These are phyloP conservation scores for Argyresthia albistria DNA, from an alignment of 2,888 invertebrate genomes.

Conservation along the genomic window DNA sequence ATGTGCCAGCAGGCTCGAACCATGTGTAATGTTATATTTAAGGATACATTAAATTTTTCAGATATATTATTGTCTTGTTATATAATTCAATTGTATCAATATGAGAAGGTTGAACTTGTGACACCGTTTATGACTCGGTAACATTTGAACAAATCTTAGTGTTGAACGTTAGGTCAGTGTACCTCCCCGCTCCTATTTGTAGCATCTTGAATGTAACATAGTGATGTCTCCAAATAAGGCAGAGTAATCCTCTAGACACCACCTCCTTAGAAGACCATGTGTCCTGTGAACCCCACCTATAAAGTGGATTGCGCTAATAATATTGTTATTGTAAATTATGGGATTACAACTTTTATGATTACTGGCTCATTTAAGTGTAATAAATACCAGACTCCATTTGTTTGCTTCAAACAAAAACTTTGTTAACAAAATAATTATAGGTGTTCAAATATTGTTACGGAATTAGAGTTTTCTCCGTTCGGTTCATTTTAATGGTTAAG, in stretches of 20 bases:
- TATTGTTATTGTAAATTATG: conserved; percentile 64
- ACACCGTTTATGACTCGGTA: conserved; percentile 47
- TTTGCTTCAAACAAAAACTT: conserved; percentile 56
- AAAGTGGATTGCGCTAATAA: conserved; percentile 17
- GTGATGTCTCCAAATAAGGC: conserved; percentile 5
- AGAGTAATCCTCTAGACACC: not conserved
- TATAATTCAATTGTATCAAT: conserved; percentile 68
- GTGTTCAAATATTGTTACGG: conserved; percentile 68
- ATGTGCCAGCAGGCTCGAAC: conserved; percentile 56
- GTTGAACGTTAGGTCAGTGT: conserved; percentile 53
- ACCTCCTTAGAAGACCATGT: conserved; percentile 5
- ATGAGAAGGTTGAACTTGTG: conserved; percentile 47
- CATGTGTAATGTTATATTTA: conserved; percentile 68
- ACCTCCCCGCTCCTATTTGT: conserved; percentile 22
- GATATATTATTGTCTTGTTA: conserved; percentile 73
- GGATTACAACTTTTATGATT: conserved; percentile 57
- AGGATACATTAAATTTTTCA: conserved; percentile 68
- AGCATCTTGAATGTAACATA: conserved; percentile 31
- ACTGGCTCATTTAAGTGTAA: conserved; percentile 61
- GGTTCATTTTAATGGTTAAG: conserved; percentile 58
- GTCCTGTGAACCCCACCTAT: conserved; percentile 3
- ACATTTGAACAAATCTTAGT: conserved; percentile 55
- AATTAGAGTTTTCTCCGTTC: conserved; percentile 61
- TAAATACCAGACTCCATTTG: conserved; percentile 42
- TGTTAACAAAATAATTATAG: conserved; percentile 61